These are phyloP conservation scores for Aegypius monachus DNA, from an alignment of 2,113 vertebrate genomes.

Conservation along the genomic window DNA sequence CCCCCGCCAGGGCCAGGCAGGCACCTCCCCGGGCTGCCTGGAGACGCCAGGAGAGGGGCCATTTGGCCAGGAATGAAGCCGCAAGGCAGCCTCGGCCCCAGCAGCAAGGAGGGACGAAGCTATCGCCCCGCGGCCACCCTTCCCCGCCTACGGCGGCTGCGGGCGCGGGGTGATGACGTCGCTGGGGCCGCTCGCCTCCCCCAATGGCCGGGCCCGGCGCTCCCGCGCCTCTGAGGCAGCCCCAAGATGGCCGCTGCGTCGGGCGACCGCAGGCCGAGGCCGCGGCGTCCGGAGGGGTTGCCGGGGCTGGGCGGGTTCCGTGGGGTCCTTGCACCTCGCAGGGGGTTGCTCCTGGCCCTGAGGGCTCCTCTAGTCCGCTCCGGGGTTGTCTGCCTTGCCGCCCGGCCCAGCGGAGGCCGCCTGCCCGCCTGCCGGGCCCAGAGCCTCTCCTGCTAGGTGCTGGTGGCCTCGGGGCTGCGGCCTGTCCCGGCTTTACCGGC, in stretches of 20 bases:
- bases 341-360: not conserved
- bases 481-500: too few relatives aligned
- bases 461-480: not conserved
- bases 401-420: not conserved
- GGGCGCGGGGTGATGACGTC: slow-evolving; percentile 11
- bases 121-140: fast-evolving
- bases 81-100: fast-evolving
- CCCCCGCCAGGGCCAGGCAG: too few relatives aligned
- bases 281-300: fast-evolving
- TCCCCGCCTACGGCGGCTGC: fast-evolving
- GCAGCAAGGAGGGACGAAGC: fast-evolving
- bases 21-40: not conserved
- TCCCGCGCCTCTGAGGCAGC: not conserved
- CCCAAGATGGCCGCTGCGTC: not conserved
- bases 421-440: not conserved
- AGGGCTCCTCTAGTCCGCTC: not conserved
- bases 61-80: fast-evolving
- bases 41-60: not conserved
- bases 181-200: not conserved
- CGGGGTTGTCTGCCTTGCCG: too few relatives aligned
- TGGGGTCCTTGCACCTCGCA: not conserved
- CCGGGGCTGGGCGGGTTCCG: fast-evolving
- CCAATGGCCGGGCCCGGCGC: not conserved
- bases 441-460: too few relatives aligned
- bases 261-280: fast-evolving